Conservation (phyloP, 1,140 invertebrate genomes). For the Pseudachorutes palmiensis region DNA sequence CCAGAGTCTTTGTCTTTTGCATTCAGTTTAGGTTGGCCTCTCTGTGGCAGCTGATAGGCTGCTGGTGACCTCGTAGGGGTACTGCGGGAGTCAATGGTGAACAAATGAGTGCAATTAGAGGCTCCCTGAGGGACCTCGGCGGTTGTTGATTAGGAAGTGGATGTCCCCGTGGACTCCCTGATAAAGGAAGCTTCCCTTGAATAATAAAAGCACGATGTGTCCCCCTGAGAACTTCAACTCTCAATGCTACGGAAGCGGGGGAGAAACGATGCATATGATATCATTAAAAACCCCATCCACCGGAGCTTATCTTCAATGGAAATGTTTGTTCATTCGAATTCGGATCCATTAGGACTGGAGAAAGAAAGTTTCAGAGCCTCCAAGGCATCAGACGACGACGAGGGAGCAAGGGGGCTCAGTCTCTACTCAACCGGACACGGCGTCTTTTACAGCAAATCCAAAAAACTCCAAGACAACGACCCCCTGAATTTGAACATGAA, state of each 20-base stretch:
- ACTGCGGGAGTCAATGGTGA: neutral
- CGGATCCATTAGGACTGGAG: conserved; percentile 26
- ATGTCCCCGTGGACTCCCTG: neutral
- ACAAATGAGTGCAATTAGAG: neutral
- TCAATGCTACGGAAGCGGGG: neutral
- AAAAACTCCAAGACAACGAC: no score
- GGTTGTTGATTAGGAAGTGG: neutral
- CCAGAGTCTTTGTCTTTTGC: no score
- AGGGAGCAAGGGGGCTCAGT: no score
- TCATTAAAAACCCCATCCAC: conserved; percentile 38
- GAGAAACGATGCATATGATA: conserved; percentile 29
- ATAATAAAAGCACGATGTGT: no score
- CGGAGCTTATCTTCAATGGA: conserved; percentile 33
- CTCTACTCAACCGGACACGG: no score
- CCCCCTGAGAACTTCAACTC: neutral
- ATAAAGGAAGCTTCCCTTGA: neutral
- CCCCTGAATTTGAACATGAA: no score
- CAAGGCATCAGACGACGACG: no score
- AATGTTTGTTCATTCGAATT: conserved; percentile 35
- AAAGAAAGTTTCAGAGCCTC: neutral
- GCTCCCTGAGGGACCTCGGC: neutral
- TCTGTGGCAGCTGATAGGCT: no score
- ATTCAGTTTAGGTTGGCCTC: no score
- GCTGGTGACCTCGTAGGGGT: no score
- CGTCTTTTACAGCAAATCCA: no score